These are phyloP conservation scores for Rhamphomyia laevipes DNA, from an alignment of 2,888 invertebrate genomes.

Conservation along the genomic window DNA sequence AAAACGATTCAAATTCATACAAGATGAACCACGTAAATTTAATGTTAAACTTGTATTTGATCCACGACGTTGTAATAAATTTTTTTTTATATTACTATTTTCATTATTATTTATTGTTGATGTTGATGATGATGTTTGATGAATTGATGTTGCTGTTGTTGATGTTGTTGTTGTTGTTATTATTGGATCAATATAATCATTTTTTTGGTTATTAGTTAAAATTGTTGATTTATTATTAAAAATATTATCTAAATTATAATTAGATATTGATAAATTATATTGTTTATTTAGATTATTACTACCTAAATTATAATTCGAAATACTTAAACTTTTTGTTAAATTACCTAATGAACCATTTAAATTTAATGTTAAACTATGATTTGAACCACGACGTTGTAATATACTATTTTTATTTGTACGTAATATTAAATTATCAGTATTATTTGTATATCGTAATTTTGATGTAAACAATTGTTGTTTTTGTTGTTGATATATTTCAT, in stretches of 20 bases:
- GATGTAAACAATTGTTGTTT: slow-evolving; percentile 3
- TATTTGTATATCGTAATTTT: neutral
- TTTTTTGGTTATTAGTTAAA: neutral
- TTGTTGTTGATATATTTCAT: slow-evolving; percentile 1
- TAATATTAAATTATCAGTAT: neutral
- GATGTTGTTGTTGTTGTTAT: neutral
- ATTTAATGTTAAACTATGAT: slow-evolving; percentile 48
- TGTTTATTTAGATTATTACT: slow-evolving; percentile 14
- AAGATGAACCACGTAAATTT: slow-evolving; percentile 43
- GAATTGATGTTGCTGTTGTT: neutral
- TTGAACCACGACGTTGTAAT: slow-evolving; percentile 47
- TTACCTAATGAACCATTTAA: slow-evolving; percentile 42
- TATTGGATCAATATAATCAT: too few relatives aligned
- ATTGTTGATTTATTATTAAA: neutral
- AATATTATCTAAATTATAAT: slow-evolving; percentile 24
- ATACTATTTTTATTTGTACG: slow-evolving; percentile 32
- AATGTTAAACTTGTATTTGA: slow-evolving; percentile 79
- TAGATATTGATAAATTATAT: slow-evolving; percentile 32
- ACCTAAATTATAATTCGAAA: slow-evolving; percentile 35
- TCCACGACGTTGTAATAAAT: slow-evolving; percentile 65
- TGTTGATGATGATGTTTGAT: neutral
- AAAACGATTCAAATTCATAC: slow-evolving; percentile 41
- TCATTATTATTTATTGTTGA: neutral
- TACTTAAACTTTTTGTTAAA: slow-evolving; percentile 37
- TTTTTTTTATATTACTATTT: slow-evolving; percentile 39